These are phyloP conservation scores for Anorthoa munda DNA, from an alignment of 2,888 invertebrate species.

Conservation along the genomic window DNA sequence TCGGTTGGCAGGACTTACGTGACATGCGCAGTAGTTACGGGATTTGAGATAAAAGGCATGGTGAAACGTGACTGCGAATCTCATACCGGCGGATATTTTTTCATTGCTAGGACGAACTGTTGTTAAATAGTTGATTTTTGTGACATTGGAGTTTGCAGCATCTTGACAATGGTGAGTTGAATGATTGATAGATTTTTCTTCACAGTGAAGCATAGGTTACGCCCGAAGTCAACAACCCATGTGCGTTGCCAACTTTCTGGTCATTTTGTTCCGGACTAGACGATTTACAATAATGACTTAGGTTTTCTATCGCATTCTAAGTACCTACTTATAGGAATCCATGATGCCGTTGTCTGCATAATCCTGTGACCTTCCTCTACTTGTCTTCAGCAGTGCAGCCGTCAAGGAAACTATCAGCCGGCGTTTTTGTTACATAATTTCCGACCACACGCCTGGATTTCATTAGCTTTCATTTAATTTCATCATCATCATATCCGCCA, in stretches of 20 bases:
- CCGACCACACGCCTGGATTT: background rate
- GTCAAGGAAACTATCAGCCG: background rate
- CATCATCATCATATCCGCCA: too few species aligned
- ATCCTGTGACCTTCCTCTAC: too few species aligned
- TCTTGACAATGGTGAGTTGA: background rate
- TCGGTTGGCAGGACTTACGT: conserved; percentile 67
- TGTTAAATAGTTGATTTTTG: background rate
- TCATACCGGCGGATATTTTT: conserved; percentile 29
- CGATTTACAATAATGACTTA: background rate
- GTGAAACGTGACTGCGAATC: conserved; percentile 12
- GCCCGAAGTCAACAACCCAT: conserved; percentile 27
- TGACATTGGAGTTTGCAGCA: background rate
- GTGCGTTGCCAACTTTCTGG: conserved; percentile 13
- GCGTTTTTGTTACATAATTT: too few species aligned
- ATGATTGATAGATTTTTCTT: background rate
- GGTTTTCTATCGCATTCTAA: background rate
- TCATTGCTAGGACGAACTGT: conserved; percentile 11
- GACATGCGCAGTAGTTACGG: conserved; percentile 81
- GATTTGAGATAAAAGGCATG: conserved; percentile 65
- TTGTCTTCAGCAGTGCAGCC: too few species aligned
- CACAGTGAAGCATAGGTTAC: background rate
- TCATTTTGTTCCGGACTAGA: background rate
- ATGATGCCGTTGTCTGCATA: too few species aligned
- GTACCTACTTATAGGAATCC: too few species aligned
- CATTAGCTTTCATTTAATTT: background rate